Evolutionary conservation across 2,113 vertebrate genomes (phyloP), one percentile per base, ranked within the genome.

Genomic region (Phrynosoma blainvillii): DNA sequence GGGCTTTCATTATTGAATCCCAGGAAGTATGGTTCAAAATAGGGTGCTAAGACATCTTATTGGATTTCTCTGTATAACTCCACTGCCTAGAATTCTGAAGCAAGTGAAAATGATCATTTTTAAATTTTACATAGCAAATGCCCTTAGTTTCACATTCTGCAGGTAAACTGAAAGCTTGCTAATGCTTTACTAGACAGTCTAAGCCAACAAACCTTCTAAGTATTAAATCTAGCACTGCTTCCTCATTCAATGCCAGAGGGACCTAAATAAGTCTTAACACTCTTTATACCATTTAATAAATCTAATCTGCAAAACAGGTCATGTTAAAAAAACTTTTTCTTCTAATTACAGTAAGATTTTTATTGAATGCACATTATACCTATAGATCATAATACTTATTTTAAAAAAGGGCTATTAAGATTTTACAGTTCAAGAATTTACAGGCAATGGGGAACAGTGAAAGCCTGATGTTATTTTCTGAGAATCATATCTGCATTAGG

Each of bases 401-500:
- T 23, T 9, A 93, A 94, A 96, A 89, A 94, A 95, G 90, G 89
- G 91, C 95, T 94, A 92, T 96, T 95, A 96, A 96, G 96, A 96
- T 96, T 96, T 96, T 94, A 94, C 96, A 94, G 95, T 96, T 96
- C 92, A 91, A 90, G 94, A 95, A 95, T 93, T 94, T 95, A 91
- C 93, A 91, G 95, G 94, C 93, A 88, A 79, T 84, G 74, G 94
- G 74, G 90, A 96, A 96, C 92, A 91, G 92, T 87, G 89, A 90
- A 91, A 92, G 95, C 92, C 92, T 82, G 84, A 87, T 92, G 93
- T 94, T 88, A 88, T 88, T 94, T 94, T 95, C 93, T 54, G 92
- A 95, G 96, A 96, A 96, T 96, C 95, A 90, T 95, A 94, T 96
- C 97, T 97, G 97, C 93, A 91, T 96, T 96, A 96, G 96, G 93